Percentiles rank a stretch among this genome's conserved stretches.
Conservation (phyloP, 2,113 vertebrate genomes). For the Anolis sagrei region DNA sequence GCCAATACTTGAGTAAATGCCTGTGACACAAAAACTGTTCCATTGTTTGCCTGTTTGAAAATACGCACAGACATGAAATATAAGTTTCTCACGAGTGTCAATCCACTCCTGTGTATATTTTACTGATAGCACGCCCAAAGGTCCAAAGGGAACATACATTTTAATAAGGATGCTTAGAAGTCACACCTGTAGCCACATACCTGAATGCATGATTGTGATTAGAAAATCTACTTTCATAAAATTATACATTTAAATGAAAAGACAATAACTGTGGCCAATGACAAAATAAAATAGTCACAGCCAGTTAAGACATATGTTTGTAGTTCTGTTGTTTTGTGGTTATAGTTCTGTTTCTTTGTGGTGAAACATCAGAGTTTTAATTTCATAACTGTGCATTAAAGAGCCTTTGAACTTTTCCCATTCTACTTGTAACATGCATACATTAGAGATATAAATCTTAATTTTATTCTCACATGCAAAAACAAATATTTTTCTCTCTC, state of each 20-base stretch:
- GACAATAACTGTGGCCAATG: constrained; percentile 22
- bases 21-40: constrained; percentile 62
- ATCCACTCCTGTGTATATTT: not conserved
- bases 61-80: constrained; percentile 40
- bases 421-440: not conserved
- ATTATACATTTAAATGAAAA: constrained; percentile 15
- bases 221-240: constrained; percentile 18
- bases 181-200: constrained; percentile 31
- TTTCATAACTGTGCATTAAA: not conserved
- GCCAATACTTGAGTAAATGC: constrained; percentile 68
- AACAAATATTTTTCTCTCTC: too few relatives aligned
- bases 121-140: not conserved
- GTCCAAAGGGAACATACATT: not conserved
- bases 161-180: not conserved
- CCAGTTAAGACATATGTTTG: constrained; percentile 4
- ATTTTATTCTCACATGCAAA: too few relatives aligned
- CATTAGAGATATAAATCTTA: not conserved
- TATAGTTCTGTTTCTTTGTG: not conserved
- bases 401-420: not conserved
- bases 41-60: constrained; percentile 67
- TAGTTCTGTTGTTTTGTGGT: constrained; percentile 23
- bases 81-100: constrained; percentile 13
- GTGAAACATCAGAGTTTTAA: constrained; percentile 14
- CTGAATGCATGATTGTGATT: not conserved
- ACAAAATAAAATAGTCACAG: not conserved